Evolutionary conservation across 1,140 invertebrate species (phyloP).

Genomic region (Vanessa tameamea): DNA sequence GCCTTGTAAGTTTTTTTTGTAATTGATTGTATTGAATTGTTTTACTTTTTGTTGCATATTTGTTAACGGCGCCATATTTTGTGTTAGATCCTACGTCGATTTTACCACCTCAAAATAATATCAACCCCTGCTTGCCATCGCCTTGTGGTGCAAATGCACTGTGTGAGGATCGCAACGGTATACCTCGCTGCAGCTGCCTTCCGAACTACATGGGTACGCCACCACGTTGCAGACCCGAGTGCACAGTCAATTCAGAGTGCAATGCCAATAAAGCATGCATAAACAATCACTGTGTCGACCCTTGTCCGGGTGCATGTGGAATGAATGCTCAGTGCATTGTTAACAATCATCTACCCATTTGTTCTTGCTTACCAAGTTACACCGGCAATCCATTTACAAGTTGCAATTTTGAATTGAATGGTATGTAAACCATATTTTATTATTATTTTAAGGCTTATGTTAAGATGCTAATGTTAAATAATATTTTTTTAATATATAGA

Average conservation of each 20-base stretch:
- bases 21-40: not conserved
- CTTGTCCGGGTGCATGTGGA: slow-evolving; percentile 88
- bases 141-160: slow-evolving; percentile 87
- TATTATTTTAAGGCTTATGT: too few relatives aligned
- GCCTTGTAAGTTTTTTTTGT: slow-evolving; percentile 31
- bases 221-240: slow-evolving; percentile 87
- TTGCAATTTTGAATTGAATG: slow-evolving; percentile 48
- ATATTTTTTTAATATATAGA: not conserved
- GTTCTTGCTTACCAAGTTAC: slow-evolving; percentile 84
- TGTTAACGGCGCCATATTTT: slow-evolving; percentile 2
- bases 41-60: slow-evolving; percentile 8
- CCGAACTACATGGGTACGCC: slow-evolving; percentile 85
- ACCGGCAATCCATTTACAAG: slow-evolving; percentile 86
- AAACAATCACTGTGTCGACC: slow-evolving; percentile 84
- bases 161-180: slow-evolving; percentile 84
- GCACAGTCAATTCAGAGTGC: slow-evolving; percentile 87
- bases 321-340: slow-evolving; percentile 87
- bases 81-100: slow-evolving; percentile 39
- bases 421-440: slow-evolving; percentile 32
- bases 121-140: slow-evolving; percentile 86
- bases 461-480: too few relatives aligned
- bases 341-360: slow-evolving; percentile 85
- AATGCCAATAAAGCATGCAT: slow-evolving; percentile 84
- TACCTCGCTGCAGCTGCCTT: slow-evolving; percentile 85
- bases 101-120: slow-evolving; percentile 55